These are phyloP conservation scores for Lydus trimaculatus DNA, from an alignment of 2,888 invertebrate species.

Conservation along the genomic window DNA sequence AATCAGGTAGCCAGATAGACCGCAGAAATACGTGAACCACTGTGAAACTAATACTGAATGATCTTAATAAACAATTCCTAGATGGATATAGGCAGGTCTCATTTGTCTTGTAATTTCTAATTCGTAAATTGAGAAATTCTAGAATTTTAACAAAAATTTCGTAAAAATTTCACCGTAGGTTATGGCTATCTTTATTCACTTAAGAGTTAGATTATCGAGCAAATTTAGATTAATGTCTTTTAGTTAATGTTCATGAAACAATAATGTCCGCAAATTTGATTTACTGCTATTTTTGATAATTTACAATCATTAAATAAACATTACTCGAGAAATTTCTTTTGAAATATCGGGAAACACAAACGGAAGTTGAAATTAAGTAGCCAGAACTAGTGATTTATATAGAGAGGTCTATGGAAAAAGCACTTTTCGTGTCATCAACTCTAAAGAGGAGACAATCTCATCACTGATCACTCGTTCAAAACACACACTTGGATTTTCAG, in stretches of 20 bases:
- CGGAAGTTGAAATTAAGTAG: no score
- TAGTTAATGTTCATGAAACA: neutral
- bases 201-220: neutral
- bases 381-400: no score
- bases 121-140: neutral
- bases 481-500: no score
- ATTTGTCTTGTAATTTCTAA: neutral
- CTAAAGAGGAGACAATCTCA: no score
- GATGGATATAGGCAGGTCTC: neutral
- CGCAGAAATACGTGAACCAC: conserved; percentile 56
- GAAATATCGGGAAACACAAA: neutral
- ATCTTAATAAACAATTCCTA: conserved; percentile 36
- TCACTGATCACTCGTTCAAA: no score
- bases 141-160: no score
- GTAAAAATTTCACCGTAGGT: no score
- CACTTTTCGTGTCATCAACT: no score
- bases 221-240: neutral
- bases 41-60: conserved; percentile 50
- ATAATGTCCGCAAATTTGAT: neutral
- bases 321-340: neutral
- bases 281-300: neutral
- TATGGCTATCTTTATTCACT: no score
- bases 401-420: no score
- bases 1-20: conserved; percentile 58
- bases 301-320: neutral